Evolutionary conservation across 1,140 invertebrate genomes (phyloP), one percentile per base, ranked within the genome.

Genomic region (Tetraneura akinire): DNA sequence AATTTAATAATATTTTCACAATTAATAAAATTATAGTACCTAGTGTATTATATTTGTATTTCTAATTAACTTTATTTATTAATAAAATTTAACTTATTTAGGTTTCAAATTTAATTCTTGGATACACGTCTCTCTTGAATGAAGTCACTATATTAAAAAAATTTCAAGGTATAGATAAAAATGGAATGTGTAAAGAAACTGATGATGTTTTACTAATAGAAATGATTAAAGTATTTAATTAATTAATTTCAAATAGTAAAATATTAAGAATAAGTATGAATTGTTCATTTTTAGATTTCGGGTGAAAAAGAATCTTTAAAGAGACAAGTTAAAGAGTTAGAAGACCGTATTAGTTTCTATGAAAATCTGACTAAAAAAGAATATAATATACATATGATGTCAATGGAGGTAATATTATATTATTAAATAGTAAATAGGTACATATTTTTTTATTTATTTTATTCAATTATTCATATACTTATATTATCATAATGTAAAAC

Each of bases 221-320:
- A 78, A 78, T 78, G 29, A 78, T 78, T 62, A 78, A 78, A 18
- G 74, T 78, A 78, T 47, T 47, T 23, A 78, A n/a, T 23, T 18
- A n/a, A n/a, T 23, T 18, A 11, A 37, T 26, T 18, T 42, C 29
- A 29, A 62, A n/a, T 26, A 78, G 42, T 29, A n/a, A 6, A 78
- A 62, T 23, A 29, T 21, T 10, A 45, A 57, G 37, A 55, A 18
- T 51, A 53, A 32, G 0, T 29, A 32, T 51, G 21, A 32, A 1
- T 37, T 23, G 13, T 42, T 81, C 78, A 68, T 32, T 81, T 81
- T 21, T 74, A 86, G 85, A 82, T 85, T 26, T 85, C 85, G 11
- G 85, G 84, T 45, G 85, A 86, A 81, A 84, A 84, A 81, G 85
- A 86, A 81, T 80, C 84, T 4, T 81, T 86, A 51, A 83, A 82